A percentile compares a stretch with the other conserved stretches of the same genome.
Conservation (phyloP, 2,888 invertebrate species). For the Spatulosminthurus flaviceps region DNA sequence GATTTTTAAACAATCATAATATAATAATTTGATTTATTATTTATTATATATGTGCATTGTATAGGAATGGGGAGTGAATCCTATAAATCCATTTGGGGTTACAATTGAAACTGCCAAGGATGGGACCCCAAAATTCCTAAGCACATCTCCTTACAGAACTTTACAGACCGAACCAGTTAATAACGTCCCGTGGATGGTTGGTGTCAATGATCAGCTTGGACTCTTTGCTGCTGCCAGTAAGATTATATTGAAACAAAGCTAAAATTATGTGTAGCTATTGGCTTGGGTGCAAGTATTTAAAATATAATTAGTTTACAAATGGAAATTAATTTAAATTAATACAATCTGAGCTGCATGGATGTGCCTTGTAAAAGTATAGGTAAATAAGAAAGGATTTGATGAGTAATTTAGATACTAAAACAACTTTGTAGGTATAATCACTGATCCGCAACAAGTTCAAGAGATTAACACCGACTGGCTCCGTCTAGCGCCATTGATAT, state of each 20-base stretch:
- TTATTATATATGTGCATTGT: background rate
- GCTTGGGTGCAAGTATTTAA: too few relatives aligned
- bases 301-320: too few relatives aligned
- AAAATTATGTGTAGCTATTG: too few relatives aligned
- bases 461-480: conserved; percentile 72
- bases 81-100: conserved; percentile 88
- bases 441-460: background rate
- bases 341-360: too few relatives aligned
- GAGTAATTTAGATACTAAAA: too few relatives aligned
- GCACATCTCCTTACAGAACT: conserved; percentile 32
- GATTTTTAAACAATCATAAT: background rate
- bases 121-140: conserved; percentile 68
- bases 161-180: conserved; percentile 36
- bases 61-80: conserved; percentile 65
- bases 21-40: background rate
- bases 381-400: too few relatives aligned
- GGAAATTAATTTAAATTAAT: too few relatives aligned
- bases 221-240: conserved; percentile 40
- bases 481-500: conserved; percentile 71
- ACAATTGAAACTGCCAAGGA: conserved; percentile 94
- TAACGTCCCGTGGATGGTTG: conserved; percentile 46
- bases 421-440: conserved; percentile 23
- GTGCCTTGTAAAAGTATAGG: too few relatives aligned
- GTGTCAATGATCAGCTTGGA: conserved; percentile 40
- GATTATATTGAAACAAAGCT: too few relatives aligned